These are phyloP conservation scores for Lindbergichthys nudifrons DNA, from an alignment of 2,797 vertebrate genomes.

Conservation along the genomic window DNA sequence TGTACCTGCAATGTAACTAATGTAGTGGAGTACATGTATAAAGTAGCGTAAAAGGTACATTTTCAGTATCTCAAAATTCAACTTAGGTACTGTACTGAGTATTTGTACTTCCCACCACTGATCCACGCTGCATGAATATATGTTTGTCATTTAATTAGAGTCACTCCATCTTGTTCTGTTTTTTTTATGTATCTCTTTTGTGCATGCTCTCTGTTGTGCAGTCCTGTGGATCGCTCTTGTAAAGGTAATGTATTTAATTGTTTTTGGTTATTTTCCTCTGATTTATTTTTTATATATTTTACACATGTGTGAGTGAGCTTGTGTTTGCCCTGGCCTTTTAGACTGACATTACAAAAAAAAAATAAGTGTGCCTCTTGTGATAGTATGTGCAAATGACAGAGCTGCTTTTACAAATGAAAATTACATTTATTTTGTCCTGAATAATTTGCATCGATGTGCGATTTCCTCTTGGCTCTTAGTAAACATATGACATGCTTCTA, in stretches of 20 bases:
- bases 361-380: background rate
- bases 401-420: background rate
- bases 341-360: background rate
- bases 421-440: background rate
- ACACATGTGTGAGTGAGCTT: background rate
- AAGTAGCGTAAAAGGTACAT: no score
- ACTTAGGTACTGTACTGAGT: no score
- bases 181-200: conserved; percentile 59
- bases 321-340: background rate
- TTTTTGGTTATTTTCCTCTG: conserved; percentile 37
- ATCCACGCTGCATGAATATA: conserved; percentile 9
- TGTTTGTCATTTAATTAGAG: conserved; percentile 43
- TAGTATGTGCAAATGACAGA: background rate
- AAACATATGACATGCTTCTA: background rate
- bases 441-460: background rate
- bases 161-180: conserved; percentile 54
- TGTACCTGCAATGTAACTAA: no score
- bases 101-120: no score
- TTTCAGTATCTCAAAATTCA: no score
- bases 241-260: conserved; percentile 77
- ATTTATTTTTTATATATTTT: conserved; percentile 13
- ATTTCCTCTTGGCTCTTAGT: background rate
- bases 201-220: conserved; percentile 73
- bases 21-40: no score
- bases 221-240: conserved; percentile 75